A percentile compares a stretch with the other conserved stretches of the same genome.
phyloP scores from a whole-genome alignment of 2,797 vertebrate genomes.

The Streptopelia turtur region DNA sequence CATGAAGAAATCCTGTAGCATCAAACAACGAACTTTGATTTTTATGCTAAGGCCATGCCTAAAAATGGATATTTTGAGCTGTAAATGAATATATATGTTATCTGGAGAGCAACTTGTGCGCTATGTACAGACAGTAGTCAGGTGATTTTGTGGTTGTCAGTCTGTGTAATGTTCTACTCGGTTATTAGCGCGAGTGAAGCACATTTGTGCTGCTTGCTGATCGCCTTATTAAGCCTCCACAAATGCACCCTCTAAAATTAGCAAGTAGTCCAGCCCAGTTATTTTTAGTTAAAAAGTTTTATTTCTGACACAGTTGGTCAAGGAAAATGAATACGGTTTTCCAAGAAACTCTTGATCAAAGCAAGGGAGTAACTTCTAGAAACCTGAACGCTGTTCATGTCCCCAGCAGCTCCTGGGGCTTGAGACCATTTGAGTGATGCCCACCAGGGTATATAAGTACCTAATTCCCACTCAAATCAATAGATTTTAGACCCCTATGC shows the following conservation, averaged over 20 bases:
- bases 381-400: accelerated
- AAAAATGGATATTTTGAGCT: neutral
- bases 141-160: neutral
- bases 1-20: neutral
- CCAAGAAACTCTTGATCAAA: neutral
- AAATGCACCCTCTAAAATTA: constrained; percentile 27
- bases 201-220: neutral
- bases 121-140: neutral
- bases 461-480: neutral
- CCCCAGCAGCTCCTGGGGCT: neutral
- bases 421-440: accelerated
- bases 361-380: neutral
- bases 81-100: neutral
- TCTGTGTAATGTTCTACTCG: neutral
- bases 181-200: neutral
- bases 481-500: accelerated
- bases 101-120: neutral
- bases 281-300: constrained; percentile 39
- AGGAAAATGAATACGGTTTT: neutral
- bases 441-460: neutral
- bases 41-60: neutral
- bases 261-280: neutral
- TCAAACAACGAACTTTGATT: neutral
- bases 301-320: constrained; percentile 18
- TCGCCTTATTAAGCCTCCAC: neutral